Percentiles rank a stretch among this genome's conserved stretches.
Conservation (phyloP, 1,140 invertebrate species). For the Drosophila neocordata region DNA sequence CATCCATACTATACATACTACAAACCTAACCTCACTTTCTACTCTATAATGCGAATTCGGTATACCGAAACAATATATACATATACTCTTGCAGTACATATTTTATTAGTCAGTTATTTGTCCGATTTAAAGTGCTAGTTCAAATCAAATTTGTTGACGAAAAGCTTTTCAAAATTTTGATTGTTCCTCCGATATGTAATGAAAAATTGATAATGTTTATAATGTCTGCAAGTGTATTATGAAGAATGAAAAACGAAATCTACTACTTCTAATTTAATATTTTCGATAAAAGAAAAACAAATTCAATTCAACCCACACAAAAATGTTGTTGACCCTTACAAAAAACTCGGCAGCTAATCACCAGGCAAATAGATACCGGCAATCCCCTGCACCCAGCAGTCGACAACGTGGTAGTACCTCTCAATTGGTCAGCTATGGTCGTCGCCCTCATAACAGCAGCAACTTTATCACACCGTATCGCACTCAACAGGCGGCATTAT, state of each 20-base stretch:
- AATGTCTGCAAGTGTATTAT: not conserved
- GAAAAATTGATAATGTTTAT: conserved; percentile 34
- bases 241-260: not conserved
- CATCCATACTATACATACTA: conserved; percentile 23
- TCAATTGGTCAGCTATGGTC: conserved; percentile 80
- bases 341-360: conserved; percentile 83
- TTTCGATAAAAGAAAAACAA: not conserved
- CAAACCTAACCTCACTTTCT: conserved; percentile 7
- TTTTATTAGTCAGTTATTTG: not conserved
- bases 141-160: too few relatives aligned
- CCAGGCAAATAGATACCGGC: conserved; percentile 83
- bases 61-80: not conserved
- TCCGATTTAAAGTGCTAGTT: not conserved
- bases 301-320: conserved; percentile 4
- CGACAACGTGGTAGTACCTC: conserved; percentile 83
- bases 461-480: conserved; percentile 71
- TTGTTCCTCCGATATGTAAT: conserved; percentile 27
- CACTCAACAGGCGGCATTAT: conserved; percentile 67
- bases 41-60: conserved; percentile 57
- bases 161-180: too few relatives aligned
- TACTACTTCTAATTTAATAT: not conserved
- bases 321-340: conserved; percentile 47
- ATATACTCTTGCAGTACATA: not conserved
- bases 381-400: conserved; percentile 86
- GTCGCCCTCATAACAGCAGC: conserved; percentile 58